Percentiles rank a stretch among this genome's conserved stretches.
Evolutionary conservation across 2,113 vertebrate species (phyloP).

Genomic region (Triplophysa dalaica): DNA sequence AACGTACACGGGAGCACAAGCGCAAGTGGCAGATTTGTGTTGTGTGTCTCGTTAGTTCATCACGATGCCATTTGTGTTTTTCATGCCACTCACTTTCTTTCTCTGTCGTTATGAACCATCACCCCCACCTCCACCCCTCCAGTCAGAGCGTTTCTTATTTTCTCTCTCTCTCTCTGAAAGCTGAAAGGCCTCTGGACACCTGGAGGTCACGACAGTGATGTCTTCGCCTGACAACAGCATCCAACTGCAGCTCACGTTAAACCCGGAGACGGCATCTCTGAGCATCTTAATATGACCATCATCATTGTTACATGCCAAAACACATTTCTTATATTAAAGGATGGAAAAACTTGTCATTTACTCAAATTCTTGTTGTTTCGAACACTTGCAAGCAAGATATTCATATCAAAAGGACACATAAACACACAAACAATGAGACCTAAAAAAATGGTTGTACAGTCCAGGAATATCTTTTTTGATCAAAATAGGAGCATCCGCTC

Average conservation of each 20-base stretch:
- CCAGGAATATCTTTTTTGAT: too few species aligned
- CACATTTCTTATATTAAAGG: too few species aligned
- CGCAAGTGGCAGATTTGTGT: slow-evolving; percentile 44
- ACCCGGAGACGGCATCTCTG: neutral
- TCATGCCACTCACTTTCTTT: slow-evolving; percentile 73
- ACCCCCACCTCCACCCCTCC: slow-evolving; percentile 2
- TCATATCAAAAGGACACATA: neutral
- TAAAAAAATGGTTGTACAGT: neutral
- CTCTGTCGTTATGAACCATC: slow-evolving; percentile 52
- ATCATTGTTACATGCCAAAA: neutral
- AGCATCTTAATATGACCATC: neutral
- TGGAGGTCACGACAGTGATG: slow-evolving; percentile 18
- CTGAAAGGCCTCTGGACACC: slow-evolving; percentile 44
- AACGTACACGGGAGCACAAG: slow-evolving; percentile 6
- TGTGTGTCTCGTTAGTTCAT: slow-evolving; percentile 40
- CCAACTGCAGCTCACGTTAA: neutral
- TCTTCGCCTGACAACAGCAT: slow-evolving; percentile 22
- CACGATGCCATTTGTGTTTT: slow-evolving; percentile 64
- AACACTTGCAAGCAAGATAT: neutral
- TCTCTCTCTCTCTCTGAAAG: slow-evolving; percentile 15
- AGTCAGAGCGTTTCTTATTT: slow-evolving; percentile 18
- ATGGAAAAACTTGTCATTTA: neutral
- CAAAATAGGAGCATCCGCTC: neutral
- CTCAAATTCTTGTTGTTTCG: too few species aligned
- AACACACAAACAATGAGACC: neutral